Base-by-base conservation (phyloP, 2,888 invertebrate species). In the Cacoxenus indagator region DNA sequence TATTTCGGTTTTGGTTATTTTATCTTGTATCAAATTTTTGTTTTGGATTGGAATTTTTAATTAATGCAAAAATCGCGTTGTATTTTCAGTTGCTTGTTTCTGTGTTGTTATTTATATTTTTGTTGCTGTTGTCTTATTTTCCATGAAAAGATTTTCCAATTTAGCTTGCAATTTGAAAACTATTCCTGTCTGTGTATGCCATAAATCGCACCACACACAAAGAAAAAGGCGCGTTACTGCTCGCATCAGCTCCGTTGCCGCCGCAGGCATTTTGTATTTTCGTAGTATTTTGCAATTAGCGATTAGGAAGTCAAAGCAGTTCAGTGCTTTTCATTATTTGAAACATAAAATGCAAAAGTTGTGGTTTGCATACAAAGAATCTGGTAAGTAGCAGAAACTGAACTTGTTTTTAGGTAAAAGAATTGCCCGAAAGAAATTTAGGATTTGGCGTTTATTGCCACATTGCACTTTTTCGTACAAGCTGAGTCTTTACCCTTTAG, bases 31-130 rank as follows among this genome's bases (percentile, higher is more conserved):
- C 17, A 19, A 22, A 75, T 74, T 71, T 76, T 68, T 54, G 67
- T 70, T 77, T 75, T 73, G 76, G 78, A 72, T 71, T 73, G 80
- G 83, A 83, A 84, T 84, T 84, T 84, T 83, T 81, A 83, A 84
- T 84, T 84, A 84, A 81, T 74, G 76, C 77, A 76, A 72, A 76
- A 74, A 68, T 70, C 73, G 73, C 74, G 67, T 67, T 55, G 70
- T 65, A 73, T 75, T 75, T 72, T 67, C 70, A 73, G 65, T 67
- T 72, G 14, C 57, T n/a, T 57, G 9, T 51, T 51, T 19, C 19
- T 51, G n/a, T 51, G 17, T 51, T 14, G n/a, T 27, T 57, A 57
- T 27, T 45, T 61, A 61, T 17, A 29, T n/a, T 27, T 14, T 27
- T 57, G 57, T 57, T n/a, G n/a, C n/a, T n/a, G n/a, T n/a, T n/a